Evolutionary conservation across 2,888 invertebrate species (phyloP), one percentile per base, ranked within the genome.

Genomic region (Latrodectus hesperus): DNA sequence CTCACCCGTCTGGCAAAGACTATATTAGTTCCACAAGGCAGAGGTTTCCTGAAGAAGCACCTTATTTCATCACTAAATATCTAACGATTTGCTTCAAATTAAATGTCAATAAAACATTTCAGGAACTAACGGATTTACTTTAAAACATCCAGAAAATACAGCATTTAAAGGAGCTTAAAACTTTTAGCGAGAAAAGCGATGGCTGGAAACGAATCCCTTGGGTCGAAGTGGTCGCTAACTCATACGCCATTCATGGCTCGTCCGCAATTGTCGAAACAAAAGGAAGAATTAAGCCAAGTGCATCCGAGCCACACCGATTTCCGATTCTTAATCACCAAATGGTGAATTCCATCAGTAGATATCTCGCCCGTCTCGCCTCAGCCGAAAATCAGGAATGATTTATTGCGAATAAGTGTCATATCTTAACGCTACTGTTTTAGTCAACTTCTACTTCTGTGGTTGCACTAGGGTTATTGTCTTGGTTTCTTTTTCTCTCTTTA

Each of bases 211-310:
- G 38, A 38, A 38, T 38, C 38, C 38, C 38, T 38, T 6, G 6
- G 60, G 60, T 60, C 60, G n/a, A 12, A 12, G 10, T 60, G 14
- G 14, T 16, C 60, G 17, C 68, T 12, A 22, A 11, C 74, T 84
- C 68, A 84, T 84, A n/a, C 68, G 38, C 51, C 75, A 85, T 85
- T 85, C 85, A 74, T 74, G 26, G 9, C 85, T 60, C 79, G 75
- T 75, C 79, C 10, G 52, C 85, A 85, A 75, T 80, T 60, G 70
- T 64, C 73, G 79, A 77, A 85, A 85, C 85, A 85, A 79, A 85
- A 71, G 71, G 17, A 16, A 51, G 64, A 76, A 73, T 49, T 17
- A 78, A 85, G 68, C 79, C 55, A 60, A 73, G 85, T 75, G 79
- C 79, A 80, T 75, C 85, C 67, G 78, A 79, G 72, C 79, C 38